Conservation (phyloP, 2,888 invertebrate species). For the Teleogryllus oceanicus region DNA sequence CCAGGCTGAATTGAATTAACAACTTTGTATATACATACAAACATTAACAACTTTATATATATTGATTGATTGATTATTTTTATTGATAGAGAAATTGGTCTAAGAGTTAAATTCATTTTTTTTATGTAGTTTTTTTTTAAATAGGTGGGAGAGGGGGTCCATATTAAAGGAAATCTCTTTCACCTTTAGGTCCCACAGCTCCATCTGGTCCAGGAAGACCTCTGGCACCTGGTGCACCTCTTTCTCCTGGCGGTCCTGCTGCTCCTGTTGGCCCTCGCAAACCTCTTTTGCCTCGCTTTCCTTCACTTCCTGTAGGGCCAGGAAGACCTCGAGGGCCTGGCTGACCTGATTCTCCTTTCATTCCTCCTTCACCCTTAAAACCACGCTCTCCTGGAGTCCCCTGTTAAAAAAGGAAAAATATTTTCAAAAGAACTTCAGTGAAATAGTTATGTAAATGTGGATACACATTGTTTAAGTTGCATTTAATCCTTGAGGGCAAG, state of each 20-base stretch:
- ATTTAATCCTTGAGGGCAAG: too few species aligned
- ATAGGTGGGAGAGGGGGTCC: too few species aligned
- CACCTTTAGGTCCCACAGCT: conserved; percentile 68
- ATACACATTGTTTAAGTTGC: too few species aligned
- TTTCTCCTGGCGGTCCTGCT: conserved; percentile 69
- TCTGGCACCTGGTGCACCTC: conserved; percentile 61
- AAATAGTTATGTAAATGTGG: too few species aligned
- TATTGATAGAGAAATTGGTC: too few species aligned
- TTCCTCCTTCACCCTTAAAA: conserved; percentile 71
- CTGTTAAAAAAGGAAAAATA: conserved; percentile 46
- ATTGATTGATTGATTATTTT: too few species aligned
- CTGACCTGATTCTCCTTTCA: conserved; percentile 70
- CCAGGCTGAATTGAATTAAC: too few species aligned
- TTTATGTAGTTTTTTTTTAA: too few species aligned
- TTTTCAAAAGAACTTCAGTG: too few species aligned
- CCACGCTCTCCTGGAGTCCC: conserved; percentile 76
- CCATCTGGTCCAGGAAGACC: conserved; percentile 77
- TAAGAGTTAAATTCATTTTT: too few species aligned
- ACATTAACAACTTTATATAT: too few species aligned
- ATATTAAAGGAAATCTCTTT: neutral
- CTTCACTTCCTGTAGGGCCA: conserved; percentile 70
- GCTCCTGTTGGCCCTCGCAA: conserved; percentile 71
- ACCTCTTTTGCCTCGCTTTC: conserved; percentile 77
- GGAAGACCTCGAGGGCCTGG: conserved; percentile 73
- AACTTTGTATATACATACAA: too few species aligned